These are phyloP conservation scores for Eupleurogrammus muticus DNA, from an alignment of 2,797 vertebrate genomes.

Conservation along the genomic window DNA sequence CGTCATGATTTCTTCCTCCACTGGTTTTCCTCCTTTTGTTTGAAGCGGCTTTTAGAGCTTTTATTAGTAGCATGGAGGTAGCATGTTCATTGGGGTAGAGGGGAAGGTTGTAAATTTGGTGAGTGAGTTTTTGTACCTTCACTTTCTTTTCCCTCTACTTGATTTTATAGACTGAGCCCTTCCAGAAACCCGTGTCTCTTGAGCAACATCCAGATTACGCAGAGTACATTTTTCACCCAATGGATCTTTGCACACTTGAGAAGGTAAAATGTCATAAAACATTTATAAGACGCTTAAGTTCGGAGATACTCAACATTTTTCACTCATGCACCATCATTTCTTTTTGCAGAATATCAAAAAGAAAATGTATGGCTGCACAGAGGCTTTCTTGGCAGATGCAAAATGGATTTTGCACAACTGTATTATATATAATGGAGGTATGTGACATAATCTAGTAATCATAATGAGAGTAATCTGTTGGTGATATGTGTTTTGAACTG, in stretches of 20 bases:
- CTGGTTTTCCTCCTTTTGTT: conserved; percentile 68
- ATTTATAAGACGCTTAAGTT: not conserved
- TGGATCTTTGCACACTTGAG: conserved; percentile 99
- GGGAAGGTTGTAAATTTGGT: conserved; percentile 30
- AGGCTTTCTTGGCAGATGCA: conserved; percentile 97
- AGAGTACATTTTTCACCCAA: conserved; percentile 99
- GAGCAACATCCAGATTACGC: conserved; percentile 99
- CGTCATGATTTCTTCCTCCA: conserved; percentile 74
- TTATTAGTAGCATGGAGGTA: conserved; percentile 55
- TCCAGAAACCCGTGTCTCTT: conserved; percentile 97
- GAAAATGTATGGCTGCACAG: conserved; percentile 99
- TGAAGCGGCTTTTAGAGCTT: conserved; percentile 69
- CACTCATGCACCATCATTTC: conserved; percentile 19
- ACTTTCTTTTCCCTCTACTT: conserved; percentile 35
- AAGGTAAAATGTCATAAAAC: conserved; percentile 84
- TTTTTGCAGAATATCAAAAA: conserved; percentile 95
- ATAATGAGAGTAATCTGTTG: not conserved
- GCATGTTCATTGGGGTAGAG: conserved; percentile 59
- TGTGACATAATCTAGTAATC: conserved; percentile 43
- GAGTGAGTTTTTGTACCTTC: conserved; percentile 35
- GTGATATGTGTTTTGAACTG: not conserved
- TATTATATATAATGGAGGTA: conserved; percentile 99
- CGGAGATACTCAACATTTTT: conserved; percentile 2
- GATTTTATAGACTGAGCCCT: conserved; percentile 92
- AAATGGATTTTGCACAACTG: conserved; percentile 99